These are phyloP conservation scores for Phyllostomus hastatus DNA, from an alignment of 2,113 vertebrate species.

Conservation along the genomic window DNA sequence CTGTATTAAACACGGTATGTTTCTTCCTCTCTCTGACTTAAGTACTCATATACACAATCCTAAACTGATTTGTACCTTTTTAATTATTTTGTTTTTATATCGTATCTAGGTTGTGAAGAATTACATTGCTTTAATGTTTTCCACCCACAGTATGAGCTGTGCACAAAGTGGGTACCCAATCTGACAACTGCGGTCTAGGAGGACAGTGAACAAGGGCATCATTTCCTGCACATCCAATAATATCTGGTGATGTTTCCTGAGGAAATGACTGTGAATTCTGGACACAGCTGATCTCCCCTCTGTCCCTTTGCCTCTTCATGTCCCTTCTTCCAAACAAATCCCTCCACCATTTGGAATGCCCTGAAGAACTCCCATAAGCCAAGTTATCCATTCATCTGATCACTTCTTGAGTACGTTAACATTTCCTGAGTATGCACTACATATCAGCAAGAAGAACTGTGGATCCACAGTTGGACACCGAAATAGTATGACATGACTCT, in stretches of 20 bases:
- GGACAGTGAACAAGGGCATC: not conserved
- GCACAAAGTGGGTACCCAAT: not conserved
- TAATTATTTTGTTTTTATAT: not conserved
- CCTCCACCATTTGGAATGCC: not conserved
- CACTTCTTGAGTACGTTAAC: not conserved
- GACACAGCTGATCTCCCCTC: not conserved
- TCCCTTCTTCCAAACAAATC: not conserved
- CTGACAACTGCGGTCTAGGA: not conserved
- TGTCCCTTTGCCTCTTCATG: not conserved
- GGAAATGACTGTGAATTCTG: not conserved
- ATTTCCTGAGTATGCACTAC: not conserved
- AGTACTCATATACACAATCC: not conserved
- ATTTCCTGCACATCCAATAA: not conserved
- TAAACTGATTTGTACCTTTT: not conserved
- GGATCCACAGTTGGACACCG: not conserved
- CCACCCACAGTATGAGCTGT: not conserved
- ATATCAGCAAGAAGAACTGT: not conserved
- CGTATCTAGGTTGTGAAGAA: not conserved
- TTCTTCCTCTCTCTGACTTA: not conserved
- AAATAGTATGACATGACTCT: not conserved
- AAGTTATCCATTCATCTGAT: not conserved
- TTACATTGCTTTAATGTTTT: not conserved
- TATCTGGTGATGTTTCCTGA: not conserved
- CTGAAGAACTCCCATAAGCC: not conserved
- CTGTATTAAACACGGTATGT: not conserved